A percentile compares a stretch with the other conserved stretches of the same genome.
phyloP scores from a whole-genome alignment of 2,888 invertebrate genomes.

The Myathropa florea region DNA sequence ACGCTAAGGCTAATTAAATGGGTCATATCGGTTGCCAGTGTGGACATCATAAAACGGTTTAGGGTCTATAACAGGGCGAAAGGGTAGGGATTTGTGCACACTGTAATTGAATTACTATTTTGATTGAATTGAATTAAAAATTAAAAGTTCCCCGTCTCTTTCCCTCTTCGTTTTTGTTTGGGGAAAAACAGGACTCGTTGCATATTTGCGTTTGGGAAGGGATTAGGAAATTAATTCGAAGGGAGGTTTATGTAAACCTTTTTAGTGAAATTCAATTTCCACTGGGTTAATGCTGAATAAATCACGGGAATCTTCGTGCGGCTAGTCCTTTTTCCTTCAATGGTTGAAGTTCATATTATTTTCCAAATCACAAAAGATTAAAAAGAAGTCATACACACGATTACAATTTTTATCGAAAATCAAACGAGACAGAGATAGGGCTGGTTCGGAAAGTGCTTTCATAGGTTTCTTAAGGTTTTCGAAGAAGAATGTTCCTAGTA shows the following conservation, averaged over 20 bases:
- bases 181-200: neutral
- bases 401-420: no score
- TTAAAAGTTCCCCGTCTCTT: neutral
- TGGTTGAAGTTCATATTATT: neutral
- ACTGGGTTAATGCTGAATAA: constrained; percentile 1
- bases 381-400: no score
- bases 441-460: no score
- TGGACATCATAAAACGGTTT: constrained; percentile 10
- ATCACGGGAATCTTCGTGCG: neutral
- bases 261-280: constrained; percentile 8
- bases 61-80: neutral
- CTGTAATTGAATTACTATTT: constrained; percentile 37
- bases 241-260: neutral
- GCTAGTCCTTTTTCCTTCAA: neutral
- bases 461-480: no score
- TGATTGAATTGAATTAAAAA: constrained; percentile 21
- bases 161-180: neutral
- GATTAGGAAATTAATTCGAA: constrained; percentile 19
- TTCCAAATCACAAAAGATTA: no score
- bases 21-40: constrained; percentile 42
- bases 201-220: neutral
- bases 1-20: constrained; percentile 45
- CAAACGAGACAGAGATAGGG: no score
- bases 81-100: neutral
- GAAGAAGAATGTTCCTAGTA: no score